Evolutionary conservation across 2,113 vertebrate species (phyloP), one percentile per base, ranked within the genome.

Genomic region (Heliornis fulica): DNA sequence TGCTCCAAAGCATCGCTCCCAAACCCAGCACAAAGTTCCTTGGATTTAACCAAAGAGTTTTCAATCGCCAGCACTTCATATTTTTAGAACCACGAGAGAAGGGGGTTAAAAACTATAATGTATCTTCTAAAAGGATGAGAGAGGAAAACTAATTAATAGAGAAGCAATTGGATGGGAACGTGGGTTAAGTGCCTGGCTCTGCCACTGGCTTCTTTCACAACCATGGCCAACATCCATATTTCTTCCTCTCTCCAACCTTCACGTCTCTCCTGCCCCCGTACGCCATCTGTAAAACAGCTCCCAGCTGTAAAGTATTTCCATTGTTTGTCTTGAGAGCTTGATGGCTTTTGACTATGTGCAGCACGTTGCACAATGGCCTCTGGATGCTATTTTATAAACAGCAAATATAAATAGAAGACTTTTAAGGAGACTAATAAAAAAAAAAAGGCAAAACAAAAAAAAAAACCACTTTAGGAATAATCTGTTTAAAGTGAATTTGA

Each of bases 381-480:
- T 93, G 92, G 90, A 94, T 75, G 74, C 7, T 53, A 13, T 88
- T 83, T 45, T 65, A 89, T 94, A 96, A 94, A 90, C 95, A 96
- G 88, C 88, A 93, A 96, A 90, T 78, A 93, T 93, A 93, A 96
- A 93, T 92, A 97, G 86, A 79, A 93, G 76, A 63, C 69, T 96
- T 93, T 93, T 74, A 94, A 86, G 83, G 72, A 79, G 40, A 36
- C 64, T 90, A 90, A 90, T 75, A 68, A 94, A 65, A 93, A 51
- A 80, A 50, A 50, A 23, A 25, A 50, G 15, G 15, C 41, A 43
- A 43, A 43, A 43, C 11, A 50, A 23, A 22, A 51, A 51, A 51
- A 25, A 50, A 12, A 50, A 50, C 48, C 14, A 61, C 83, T 78
- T 90, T 32, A 81, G 53, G 56, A 86, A 78, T 95, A 90, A 92